Evolutionary conservation across 2,888 invertebrate genomes (phyloP).

Genomic region (Opisthograptis luteolata): DNA sequence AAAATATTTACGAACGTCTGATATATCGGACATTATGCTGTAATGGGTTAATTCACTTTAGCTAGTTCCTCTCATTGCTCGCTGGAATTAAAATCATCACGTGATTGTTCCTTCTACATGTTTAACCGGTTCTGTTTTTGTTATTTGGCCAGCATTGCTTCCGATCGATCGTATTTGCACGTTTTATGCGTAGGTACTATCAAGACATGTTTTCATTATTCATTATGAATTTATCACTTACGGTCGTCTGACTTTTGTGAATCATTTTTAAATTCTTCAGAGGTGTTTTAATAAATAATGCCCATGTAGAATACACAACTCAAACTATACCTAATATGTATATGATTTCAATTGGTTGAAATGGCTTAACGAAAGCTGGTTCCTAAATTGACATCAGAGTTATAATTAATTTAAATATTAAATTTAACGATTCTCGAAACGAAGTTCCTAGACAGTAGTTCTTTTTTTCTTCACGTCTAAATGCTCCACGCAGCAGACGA

Average conservation of each 20-base stretch:
- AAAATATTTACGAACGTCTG: too few species aligned
- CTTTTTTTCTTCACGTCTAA: constrained; percentile 19
- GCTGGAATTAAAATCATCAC: constrained; percentile 6
- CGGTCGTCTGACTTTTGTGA: not conserved
- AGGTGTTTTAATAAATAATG: too few species aligned
- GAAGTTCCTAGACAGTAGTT: constrained; percentile 29
- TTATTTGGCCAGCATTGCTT: constrained; percentile 11
- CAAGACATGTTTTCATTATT: constrained; percentile 10
- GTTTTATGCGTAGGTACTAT: not conserved
- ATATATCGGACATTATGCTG: too few species aligned
- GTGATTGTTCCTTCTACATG: constrained; percentile 8
- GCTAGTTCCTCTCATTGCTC: constrained; percentile 2
- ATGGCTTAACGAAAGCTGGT: not conserved
- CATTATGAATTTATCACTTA: not conserved
- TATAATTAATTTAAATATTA: constrained; percentile 32
- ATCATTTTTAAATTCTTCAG: too few species aligned
- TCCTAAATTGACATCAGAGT: constrained; percentile 10
- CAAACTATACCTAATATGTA: too few species aligned
- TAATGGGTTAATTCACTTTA: constrained; percentile 1
- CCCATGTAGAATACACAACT: too few species aligned
- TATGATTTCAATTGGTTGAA: too few species aligned
- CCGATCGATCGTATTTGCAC: constrained; percentile 7
- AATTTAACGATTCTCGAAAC: constrained; percentile 19
- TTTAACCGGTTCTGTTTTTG: constrained; percentile 12
- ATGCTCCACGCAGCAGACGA: constrained; percentile 19